Evolutionary conservation across 2,797 vertebrate species (phyloP).

Genomic region (Botia kubotai): DNA sequence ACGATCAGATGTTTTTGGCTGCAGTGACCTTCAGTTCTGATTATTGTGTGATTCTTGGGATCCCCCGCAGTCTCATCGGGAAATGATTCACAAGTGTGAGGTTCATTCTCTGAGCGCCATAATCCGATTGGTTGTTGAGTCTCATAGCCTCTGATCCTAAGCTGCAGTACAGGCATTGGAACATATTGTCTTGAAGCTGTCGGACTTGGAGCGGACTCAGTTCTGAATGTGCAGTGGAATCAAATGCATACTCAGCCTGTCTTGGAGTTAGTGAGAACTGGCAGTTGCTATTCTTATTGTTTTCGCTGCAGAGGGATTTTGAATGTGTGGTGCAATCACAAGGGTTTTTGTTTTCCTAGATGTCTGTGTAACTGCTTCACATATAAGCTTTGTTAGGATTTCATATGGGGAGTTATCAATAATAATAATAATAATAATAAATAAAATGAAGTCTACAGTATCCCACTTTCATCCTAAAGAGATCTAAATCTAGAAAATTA

Average conservation of each 20-base stretch:
- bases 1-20: neutral
- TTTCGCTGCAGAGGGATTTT: conserved; percentile 1
- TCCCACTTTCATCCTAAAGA: conserved; percentile 28
- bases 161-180: conserved; percentile 19
- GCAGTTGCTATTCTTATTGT: conserved; percentile 17
- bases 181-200: conserved; percentile 29
- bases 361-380: neutral
- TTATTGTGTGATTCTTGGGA: neutral
- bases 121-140: conserved; percentile 36
- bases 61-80: neutral
- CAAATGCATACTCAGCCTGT: neutral
- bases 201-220: neutral
- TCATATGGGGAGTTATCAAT: conserved; percentile 36
- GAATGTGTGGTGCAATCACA: neutral
- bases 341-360: conserved; percentile 21
- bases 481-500: conserved; percentile 48
- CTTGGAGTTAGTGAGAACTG: conserved; percentile 1
- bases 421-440: too few species aligned
- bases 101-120: conserved; percentile 29
- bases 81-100: conserved; percentile 32
- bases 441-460: conserved; percentile 37
- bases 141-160: conserved; percentile 24
- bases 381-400: conserved; percentile 31
- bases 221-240: conserved; percentile 4
- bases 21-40: neutral